phyloP scores from a whole-genome alignment of 2,113 vertebrate species.

The Mirza zaza region DNA sequence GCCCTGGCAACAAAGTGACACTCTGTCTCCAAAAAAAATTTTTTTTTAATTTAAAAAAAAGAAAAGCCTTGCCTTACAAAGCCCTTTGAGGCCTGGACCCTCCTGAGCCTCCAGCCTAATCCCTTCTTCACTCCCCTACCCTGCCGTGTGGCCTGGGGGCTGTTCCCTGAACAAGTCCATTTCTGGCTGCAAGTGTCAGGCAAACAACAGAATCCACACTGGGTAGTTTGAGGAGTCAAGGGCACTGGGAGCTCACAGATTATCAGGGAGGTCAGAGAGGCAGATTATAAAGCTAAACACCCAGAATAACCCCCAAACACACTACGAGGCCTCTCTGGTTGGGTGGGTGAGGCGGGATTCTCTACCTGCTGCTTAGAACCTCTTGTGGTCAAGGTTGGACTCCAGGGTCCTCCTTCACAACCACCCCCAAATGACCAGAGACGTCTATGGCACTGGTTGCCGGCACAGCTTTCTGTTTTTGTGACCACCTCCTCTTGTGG shows the following conservation, averaged over 20 bases:
- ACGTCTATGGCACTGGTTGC: neutral
- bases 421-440: neutral
- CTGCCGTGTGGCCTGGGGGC: neutral
- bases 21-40: no score
- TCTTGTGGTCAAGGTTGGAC: neutral
- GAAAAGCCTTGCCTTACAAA: neutral
- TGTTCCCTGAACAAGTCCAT: neutral
- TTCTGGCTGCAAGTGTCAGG: neutral
- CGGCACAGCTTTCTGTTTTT: neutral
- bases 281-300: neutral
- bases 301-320: neutral
- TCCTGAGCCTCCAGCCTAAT: no score
- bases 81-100: neutral
- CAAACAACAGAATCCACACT: neutral
- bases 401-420: neutral
- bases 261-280: neutral
- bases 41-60: no score
- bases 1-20: no score
- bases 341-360: no score
- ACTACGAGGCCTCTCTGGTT: neutral
- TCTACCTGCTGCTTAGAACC: neutral
- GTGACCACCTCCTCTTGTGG: neutral
- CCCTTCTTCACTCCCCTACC: neutral
- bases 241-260: neutral
- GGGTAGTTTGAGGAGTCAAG: neutral